Evolutionary conservation across 2,797 vertebrate genomes (phyloP).

Genomic region (Argya squamiceps): DNA sequence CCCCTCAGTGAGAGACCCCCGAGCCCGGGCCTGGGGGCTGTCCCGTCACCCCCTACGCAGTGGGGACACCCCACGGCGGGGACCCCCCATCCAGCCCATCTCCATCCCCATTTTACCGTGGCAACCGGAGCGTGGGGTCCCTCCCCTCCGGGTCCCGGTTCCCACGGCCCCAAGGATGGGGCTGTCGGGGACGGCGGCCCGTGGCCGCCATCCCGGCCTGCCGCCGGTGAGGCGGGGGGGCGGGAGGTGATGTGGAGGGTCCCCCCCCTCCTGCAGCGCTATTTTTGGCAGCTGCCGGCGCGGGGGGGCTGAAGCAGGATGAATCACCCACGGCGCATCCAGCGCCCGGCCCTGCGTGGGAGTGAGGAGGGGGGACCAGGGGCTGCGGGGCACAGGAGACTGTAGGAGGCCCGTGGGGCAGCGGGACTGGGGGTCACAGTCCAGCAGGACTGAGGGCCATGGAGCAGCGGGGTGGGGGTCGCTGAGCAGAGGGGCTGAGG

Average conservation of each 20-base stretch:
- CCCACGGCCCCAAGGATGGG: background rate
- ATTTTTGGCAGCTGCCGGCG: background rate
- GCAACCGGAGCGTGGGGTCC: background rate
- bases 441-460: background rate
- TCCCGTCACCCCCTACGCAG: fast-evolving
- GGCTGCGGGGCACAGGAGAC: background rate
- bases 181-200: background rate
- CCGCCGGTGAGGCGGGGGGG: background rate
- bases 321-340: slow-evolving; percentile 5
- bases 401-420: background rate
- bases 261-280: background rate
- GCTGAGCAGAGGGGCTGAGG: background rate
- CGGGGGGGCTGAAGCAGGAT: background rate
- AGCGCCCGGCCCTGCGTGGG: background rate
- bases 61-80: background rate
- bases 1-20: background rate
- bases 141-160: background rate
- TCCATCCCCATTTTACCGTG: slow-evolving; percentile 21
- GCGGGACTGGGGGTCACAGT: background rate
- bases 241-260: background rate
- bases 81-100: background rate
- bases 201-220: background rate
- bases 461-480: background rate
- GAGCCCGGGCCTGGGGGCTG: background rate
- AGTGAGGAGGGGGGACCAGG: background rate